Evolutionary conservation across 1,140 invertebrate species (phyloP), one percentile per base, ranked within the genome.

Genomic region (Rhagoletis zephyria): DNA sequence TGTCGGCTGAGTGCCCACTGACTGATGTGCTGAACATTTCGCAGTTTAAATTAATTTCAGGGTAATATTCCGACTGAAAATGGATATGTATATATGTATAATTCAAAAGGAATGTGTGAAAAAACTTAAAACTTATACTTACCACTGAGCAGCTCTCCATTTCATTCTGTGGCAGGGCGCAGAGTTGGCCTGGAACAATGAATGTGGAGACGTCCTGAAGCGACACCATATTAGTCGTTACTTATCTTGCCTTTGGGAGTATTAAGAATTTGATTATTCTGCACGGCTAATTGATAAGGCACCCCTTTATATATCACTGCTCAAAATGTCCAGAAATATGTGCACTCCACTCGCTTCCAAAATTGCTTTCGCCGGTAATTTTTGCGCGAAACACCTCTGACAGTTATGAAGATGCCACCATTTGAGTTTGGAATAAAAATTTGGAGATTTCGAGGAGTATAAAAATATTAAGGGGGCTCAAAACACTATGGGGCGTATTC

Each of bases 11-110:
- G 5, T 81, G 85, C 7, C 87, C 85, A 14, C 85, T 85, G 10
- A 87, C 64, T 60, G 86, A 86, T 7, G 88, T 64, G 87, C 87
- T 88, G 14, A 87, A 89, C 4, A 88, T 87, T 65, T 90, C 89
- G 51, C 88, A 87, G 63, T 87, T 88, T 40, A 90, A 85, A 67
- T 90, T 89, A 1, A 90, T 90, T 87, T 89, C 89, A 2, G 89
- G 89, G 88, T 90, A 90, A 40, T 87, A 87, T 51, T 85, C 85
- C 14, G 87, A 70, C 89, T 90, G 12, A 19, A 86, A 85, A 6
- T 65, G 1, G 30, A 30, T 30, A 30, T 30, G 30, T 30, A 30
- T 30, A 30, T 30, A 30, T 19, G 61, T 12, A 56, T 10, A 7
- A 40, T n/a, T 60, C 48, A 56, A 30, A 88, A 74, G 56, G 12